These are phyloP conservation scores for Rhinichthys osculus DNA, from an alignment of 2,797 vertebrate genomes.

Conservation along the genomic window DNA sequence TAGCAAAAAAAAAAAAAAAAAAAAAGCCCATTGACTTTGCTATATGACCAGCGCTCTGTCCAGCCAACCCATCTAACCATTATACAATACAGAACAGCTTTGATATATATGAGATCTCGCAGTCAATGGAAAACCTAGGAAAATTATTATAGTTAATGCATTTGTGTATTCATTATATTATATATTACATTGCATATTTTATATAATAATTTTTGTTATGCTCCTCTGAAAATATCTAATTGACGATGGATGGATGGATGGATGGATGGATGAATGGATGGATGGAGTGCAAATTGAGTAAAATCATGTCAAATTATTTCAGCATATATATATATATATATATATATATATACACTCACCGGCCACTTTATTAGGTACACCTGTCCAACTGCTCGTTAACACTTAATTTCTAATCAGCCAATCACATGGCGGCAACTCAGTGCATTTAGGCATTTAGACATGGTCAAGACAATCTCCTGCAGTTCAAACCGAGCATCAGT, in stretches of 20 bases:
- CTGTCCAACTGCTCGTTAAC: no score
- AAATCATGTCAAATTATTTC: neutral
- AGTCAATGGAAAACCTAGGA: neutral
- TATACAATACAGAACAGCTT: conserved; percentile 6
- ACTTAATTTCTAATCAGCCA: no score
- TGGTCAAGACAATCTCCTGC: no score
- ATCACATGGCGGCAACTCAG: no score
- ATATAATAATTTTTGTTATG: neutral
- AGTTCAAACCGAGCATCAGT: no score
- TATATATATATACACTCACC: no score
- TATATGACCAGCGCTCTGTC: conserved; percentile 18
- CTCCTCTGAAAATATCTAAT: neutral
- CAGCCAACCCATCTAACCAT: conserved; percentile 14
- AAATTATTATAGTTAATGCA: neutral
- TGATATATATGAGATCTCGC: neutral
- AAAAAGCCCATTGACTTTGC: conserved; percentile 8
- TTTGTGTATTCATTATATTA: no score
- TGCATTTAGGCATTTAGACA: no score
- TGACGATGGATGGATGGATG: neutral
- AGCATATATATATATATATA: neutral
- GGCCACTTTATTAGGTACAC: no score
- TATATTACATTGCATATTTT: neutral
- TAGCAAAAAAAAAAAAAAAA: neutral
- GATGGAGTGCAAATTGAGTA: neutral
- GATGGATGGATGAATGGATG: neutral